phyloP scores from a whole-genome alignment of 2,797 vertebrate species.

The Lepidocolaptes lacrymiger region DNA sequence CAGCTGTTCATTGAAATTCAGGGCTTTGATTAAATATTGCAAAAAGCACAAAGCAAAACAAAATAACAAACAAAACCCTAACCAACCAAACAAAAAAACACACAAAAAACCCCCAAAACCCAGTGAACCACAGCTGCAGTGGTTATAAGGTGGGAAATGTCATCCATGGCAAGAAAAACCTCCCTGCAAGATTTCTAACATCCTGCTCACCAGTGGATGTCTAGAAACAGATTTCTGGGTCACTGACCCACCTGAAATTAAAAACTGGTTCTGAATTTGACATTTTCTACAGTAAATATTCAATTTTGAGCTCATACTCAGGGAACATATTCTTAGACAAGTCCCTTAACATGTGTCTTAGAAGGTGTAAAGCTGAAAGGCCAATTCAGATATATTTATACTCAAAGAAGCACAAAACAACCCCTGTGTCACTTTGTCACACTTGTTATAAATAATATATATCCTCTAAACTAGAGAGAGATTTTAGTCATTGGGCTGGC shows the following conservation, averaged over 20 bases:
- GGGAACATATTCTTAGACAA: background rate
- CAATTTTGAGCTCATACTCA: background rate
- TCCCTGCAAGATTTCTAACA: background rate
- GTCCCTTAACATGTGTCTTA: background rate
- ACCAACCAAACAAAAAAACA: background rate
- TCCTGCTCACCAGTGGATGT: background rate
- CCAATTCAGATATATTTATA: background rate
- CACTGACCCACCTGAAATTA: background rate
- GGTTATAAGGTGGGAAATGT: background rate
- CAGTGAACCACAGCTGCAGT: background rate
- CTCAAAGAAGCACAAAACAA: background rate
- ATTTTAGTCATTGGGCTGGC: background rate
- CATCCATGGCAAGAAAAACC: background rate
- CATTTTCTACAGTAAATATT: background rate
- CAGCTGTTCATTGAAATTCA: background rate
- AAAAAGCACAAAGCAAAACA: fast-evolving
- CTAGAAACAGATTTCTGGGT: background rate
- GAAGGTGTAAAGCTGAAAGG: background rate
- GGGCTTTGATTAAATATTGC: background rate
- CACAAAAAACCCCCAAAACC: too few relatives aligned
- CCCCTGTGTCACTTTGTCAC: background rate
- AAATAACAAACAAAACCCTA: background rate
- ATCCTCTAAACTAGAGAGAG: background rate
- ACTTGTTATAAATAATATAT: background rate
- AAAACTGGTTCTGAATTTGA: background rate